These are phyloP conservation scores for Echinarachnius parma DNA, from an alignment of 53 echinoderm and acorn worm genomes.

Conservation along the genomic window DNA sequence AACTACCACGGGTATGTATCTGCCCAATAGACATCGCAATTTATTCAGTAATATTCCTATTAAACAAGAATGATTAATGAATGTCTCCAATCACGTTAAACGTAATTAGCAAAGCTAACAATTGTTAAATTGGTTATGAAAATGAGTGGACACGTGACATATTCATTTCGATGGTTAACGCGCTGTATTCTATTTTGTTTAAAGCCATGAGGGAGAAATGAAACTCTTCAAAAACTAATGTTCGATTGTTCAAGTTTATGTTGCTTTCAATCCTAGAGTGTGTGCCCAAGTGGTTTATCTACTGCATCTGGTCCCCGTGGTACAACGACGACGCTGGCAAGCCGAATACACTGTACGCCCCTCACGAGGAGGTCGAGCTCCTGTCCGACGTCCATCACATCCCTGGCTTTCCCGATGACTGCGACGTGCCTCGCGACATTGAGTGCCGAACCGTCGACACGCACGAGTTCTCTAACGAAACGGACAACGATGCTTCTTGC, in stretches of 20 bases:
- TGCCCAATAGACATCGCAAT: no score
- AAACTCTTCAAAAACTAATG: no score
- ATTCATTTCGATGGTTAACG: no score
- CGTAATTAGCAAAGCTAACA: no score
- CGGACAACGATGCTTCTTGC: conserved; percentile 9
- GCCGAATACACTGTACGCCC: neutral
- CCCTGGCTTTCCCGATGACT: conserved; percentile 5
- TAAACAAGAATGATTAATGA: no score
- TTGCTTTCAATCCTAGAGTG: neutral
- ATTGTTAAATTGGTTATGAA: no score
- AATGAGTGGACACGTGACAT: no score
- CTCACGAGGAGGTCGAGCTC: conserved; percentile 14
- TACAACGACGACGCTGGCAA: conserved; percentile 12
- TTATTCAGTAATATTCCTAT: no score
- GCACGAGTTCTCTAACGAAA: conserved; percentile 33
- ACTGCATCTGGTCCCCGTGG: conserved; percentile 10
- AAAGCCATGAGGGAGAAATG: no score
- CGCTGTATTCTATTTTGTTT: no score
- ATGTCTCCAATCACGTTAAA: no score
- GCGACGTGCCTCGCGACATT: conserved; percentile 5
- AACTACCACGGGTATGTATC: neutral
- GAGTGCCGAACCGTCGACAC: conserved; percentile 37
- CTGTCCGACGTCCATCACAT: conserved; percentile 18
- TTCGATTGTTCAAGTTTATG: no score
- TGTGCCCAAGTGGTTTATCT: neutral